Conservation (phyloP, 2,797 vertebrate species). For the Prunella strophiata region DNA sequence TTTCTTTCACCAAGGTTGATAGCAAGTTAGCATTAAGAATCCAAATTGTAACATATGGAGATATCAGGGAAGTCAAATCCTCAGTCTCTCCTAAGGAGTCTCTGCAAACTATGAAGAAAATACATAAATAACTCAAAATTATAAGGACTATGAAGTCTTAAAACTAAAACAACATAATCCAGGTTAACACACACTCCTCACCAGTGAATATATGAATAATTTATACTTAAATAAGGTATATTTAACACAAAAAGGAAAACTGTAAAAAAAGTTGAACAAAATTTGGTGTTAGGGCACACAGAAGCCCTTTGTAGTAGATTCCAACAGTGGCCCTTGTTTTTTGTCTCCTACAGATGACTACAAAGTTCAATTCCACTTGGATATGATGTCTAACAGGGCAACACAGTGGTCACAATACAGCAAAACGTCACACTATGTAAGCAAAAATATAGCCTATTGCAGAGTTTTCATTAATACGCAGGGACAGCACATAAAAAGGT, state of each 20-base stretch:
- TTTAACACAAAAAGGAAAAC: conserved; percentile 66
- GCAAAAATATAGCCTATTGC: conserved; percentile 58
- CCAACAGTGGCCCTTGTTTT: conserved; percentile 54
- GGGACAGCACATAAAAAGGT: conserved; percentile 61
- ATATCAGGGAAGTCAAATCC: conserved; percentile 74
- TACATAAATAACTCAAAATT: conserved; percentile 76
- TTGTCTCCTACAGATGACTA: conserved; percentile 55
- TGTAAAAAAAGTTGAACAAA: conserved; percentile 70
- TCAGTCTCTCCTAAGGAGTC: conserved; percentile 76
- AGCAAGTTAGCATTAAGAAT: conserved; percentile 81
- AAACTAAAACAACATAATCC: conserved; percentile 75
- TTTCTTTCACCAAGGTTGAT: conserved; percentile 81
- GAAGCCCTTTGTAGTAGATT: conserved; percentile 65
- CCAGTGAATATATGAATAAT: conserved; percentile 81
- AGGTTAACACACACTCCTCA: conserved; percentile 47
- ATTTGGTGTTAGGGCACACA: conserved; percentile 66
- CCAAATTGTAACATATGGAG: conserved; percentile 73
- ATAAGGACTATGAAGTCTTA: conserved; percentile 71
- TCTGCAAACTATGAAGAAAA: conserved; percentile 78
- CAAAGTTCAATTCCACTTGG: conserved; percentile 46
- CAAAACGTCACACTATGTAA: background rate
- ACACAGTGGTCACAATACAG: background rate
- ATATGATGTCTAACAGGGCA: conserved; percentile 50
- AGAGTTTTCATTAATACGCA: conserved; percentile 67
- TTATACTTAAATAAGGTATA: conserved; percentile 80